Conservation (phyloP, 1,140 invertebrate species). For the Berghia stephanieae region DNA sequence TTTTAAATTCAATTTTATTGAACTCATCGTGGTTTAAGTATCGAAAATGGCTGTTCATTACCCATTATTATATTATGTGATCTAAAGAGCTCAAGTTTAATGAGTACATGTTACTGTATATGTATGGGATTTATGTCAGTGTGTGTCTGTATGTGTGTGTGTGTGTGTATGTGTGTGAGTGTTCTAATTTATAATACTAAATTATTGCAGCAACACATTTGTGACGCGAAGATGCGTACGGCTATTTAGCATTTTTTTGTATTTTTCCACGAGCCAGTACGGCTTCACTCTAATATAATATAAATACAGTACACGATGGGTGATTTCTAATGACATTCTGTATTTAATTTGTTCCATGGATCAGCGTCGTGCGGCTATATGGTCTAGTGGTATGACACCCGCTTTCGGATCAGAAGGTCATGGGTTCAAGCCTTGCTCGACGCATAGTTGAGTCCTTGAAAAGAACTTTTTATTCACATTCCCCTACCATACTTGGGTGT, state of each 20-base stretch:
- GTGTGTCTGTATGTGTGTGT: constrained; percentile 9
- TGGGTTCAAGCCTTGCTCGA: too few species aligned
- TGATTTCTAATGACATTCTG: constrained; percentile 9
- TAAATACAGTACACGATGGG: not conserved
- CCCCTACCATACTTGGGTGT: too few species aligned
- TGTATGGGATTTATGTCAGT: too few species aligned
- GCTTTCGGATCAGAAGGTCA: too few species aligned
- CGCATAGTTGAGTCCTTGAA: too few species aligned
- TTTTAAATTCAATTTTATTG: constrained; percentile 69
- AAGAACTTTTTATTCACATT: too few species aligned
- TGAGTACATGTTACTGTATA: not conserved
- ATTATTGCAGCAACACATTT: too few species aligned
- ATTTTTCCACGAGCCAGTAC: not conserved
- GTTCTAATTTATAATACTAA: not conserved
- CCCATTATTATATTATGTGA: not conserved
- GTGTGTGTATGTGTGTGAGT: not conserved
- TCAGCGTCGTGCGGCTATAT: too few species aligned
- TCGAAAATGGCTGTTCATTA: not conserved
- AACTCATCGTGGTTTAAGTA: not conserved
- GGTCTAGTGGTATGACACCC: too few species aligned
- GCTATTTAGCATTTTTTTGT: not conserved
- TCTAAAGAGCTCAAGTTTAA: not conserved
- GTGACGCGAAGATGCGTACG: too few species aligned
- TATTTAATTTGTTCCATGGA: too few species aligned
- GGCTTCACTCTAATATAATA: not conserved